Evolutionary conservation across 1,140 invertebrate genomes (phyloP), one percentile per base, ranked within the genome.

Genomic region (Drosophila mayri): DNA sequence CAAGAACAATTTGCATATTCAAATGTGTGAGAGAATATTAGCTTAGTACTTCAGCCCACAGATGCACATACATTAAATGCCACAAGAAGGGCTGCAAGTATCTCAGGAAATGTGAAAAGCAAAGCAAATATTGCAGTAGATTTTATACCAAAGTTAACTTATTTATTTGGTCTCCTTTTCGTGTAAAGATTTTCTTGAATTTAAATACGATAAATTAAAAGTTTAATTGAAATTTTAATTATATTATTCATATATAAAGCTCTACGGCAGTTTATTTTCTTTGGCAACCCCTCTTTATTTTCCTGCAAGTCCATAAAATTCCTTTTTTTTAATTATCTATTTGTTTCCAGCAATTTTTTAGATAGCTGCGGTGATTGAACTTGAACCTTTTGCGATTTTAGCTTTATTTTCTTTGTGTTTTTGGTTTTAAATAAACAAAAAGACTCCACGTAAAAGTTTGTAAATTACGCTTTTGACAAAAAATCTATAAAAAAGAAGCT

Each of bases 1-100:
- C 18, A 37, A n/a, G 50, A 37, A 32, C 30, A 70, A 54, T 66
- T 66, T 70, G 47, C 47, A 66, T 70, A 66, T 70, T 67, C 30
- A 50, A 70, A 44, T 52, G 38, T 43, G 46, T 65, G 57, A 37
- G 46, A 32, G n/a, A 4, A 54, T 37, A 65, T 65, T 65, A 37
- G 40, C 63, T 65, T 44, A 44, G 59, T 30, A 14, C 40, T 60
- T 47, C 9, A 32, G 28, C 61, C 14, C 14, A 28, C 54, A 35
- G 22, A 58, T 28, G 22, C 32, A 37, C 3, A 20, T 22, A 57
- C 25, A 63, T n/a, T 16, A 37, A 54, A 22, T 54, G 50, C 20
- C 50, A 37, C 14, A 18, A n/a, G 28, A 64, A 59, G 20, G 20
- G 7, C 37, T 64, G 57, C 38, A 32, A 43, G 28, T 22, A n/a